phyloP scores from a whole-genome alignment of 2,797 vertebrate genomes.

The Vespertilio murinus region DNA sequence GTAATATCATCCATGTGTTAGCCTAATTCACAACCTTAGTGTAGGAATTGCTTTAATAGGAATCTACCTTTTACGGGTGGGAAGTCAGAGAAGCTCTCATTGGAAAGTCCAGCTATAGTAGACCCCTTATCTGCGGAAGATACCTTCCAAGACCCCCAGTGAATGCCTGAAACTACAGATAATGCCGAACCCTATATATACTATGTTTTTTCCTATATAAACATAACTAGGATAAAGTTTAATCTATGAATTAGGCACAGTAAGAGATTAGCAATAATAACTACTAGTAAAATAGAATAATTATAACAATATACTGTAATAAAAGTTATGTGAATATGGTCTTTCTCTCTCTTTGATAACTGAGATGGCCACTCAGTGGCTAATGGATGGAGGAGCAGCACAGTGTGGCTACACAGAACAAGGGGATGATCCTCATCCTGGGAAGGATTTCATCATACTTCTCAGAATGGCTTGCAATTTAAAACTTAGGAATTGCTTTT shows the following conservation, averaged over 20 bases:
- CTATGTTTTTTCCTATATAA: neutral
- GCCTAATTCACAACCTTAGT: constrained; percentile 3
- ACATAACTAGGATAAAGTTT: neutral
- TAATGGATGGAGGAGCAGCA: neutral
- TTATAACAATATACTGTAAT: neutral
- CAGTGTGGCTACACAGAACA: neutral
- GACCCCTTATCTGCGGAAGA: neutral
- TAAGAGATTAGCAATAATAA: neutral
- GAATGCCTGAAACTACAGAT: neutral
- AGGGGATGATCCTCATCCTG: neutral
- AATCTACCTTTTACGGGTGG: neutral
- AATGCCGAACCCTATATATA: neutral
- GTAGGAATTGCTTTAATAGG: neutral
- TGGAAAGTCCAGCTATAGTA: neutral
- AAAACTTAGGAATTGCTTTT: neutral
- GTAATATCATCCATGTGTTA: neutral
- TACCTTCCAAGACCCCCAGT: neutral
- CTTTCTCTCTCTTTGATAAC: neutral
- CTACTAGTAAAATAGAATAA: neutral
- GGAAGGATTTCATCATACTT: neutral
- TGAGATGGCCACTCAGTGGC: neutral
- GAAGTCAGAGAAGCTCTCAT: neutral
- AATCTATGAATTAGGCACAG: neutral
- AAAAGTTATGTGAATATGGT: neutral
- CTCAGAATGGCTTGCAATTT: neutral